These are phyloP conservation scores for Neuroscelio doddi DNA, from an alignment of 2,888 invertebrate species.

Conservation along the genomic window DNA sequence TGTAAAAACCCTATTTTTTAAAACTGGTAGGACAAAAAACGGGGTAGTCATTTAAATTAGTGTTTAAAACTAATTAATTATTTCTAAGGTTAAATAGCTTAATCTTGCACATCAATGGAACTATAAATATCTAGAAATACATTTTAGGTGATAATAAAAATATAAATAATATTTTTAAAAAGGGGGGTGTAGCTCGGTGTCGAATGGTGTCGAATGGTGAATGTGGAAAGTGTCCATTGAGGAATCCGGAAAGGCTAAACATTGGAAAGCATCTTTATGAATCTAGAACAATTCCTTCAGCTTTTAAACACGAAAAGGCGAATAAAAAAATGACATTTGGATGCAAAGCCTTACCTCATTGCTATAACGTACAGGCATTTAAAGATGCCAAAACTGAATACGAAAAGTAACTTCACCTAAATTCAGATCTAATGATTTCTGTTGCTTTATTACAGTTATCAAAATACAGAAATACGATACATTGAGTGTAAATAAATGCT, in stretches of 20 bases:
- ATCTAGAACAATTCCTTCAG: slow-evolving; percentile 6
- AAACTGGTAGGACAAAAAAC: too few relatives aligned
- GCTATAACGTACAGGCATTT: slow-evolving; percentile 1
- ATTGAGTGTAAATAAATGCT: slow-evolving; percentile 18
- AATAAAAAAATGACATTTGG: slow-evolving; percentile 16
- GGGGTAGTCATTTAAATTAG: too few relatives aligned
- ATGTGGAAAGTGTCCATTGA: neutral
- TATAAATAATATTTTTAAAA: too few relatives aligned
- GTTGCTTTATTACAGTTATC: slow-evolving; percentile 7
- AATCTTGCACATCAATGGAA: too few relatives aligned
- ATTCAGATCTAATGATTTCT: slow-evolving; percentile 10
- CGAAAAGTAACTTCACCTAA: neutral
- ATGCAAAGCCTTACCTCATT: slow-evolving; percentile 12
- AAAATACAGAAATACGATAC: slow-evolving; percentile 17
- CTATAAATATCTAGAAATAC: too few relatives aligned
- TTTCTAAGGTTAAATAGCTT: too few relatives aligned
- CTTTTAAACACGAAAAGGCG: slow-evolving; percentile 12
- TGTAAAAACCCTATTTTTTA: too few relatives aligned
- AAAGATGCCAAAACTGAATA: slow-evolving; percentile 12
- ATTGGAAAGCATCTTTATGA: slow-evolving; percentile 14
- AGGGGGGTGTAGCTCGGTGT: too few relatives aligned
- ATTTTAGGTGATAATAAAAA: too few relatives aligned
- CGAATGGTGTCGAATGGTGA: neutral
- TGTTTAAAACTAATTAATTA: too few relatives aligned
- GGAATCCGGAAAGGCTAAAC: slow-evolving; percentile 6